Conservation (phyloP, 2,797 vertebrate genomes). For the Pempheris klunzingeri region DNA sequence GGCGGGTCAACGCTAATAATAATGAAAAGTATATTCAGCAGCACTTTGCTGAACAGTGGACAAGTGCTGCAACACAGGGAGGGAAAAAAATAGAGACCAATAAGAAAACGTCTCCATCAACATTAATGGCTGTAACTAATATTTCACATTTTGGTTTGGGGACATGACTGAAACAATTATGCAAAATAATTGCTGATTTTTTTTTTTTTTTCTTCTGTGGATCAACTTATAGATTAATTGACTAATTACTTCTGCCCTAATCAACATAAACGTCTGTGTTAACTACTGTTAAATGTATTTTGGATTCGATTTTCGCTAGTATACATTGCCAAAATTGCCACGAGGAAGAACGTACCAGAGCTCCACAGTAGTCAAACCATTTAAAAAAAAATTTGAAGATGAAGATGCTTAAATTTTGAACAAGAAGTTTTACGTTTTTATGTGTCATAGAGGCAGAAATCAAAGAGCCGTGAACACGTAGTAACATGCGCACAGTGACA, state of each 20-base stretch:
- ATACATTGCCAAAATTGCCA: background rate
- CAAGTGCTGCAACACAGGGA: background rate
- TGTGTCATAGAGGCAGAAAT: constrained; percentile 1
- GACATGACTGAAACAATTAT: background rate
- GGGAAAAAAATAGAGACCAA: background rate
- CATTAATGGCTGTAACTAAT: background rate
- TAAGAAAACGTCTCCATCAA: background rate
- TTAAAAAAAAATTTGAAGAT: background rate
- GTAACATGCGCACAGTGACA: constrained; percentile 36
- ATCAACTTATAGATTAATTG: background rate
- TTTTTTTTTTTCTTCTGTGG: background rate
- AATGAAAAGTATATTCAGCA: constrained; percentile 1
- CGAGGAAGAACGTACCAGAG: background rate
- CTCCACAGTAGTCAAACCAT: background rate
- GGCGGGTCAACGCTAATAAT: constrained; percentile 21
- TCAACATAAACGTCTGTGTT: background rate
- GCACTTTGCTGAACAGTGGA: constrained; percentile 11
- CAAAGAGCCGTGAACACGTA: background rate
- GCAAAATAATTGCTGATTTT: background rate
- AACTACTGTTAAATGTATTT: background rate
- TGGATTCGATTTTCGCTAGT: background rate
- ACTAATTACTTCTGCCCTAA: background rate
- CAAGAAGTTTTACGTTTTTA: background rate
- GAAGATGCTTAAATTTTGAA: background rate
- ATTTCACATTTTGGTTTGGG: background rate